Evolutionary conservation across 1,140 invertebrate species (phyloP).

Genomic region (Triops cancriformis): DNA sequence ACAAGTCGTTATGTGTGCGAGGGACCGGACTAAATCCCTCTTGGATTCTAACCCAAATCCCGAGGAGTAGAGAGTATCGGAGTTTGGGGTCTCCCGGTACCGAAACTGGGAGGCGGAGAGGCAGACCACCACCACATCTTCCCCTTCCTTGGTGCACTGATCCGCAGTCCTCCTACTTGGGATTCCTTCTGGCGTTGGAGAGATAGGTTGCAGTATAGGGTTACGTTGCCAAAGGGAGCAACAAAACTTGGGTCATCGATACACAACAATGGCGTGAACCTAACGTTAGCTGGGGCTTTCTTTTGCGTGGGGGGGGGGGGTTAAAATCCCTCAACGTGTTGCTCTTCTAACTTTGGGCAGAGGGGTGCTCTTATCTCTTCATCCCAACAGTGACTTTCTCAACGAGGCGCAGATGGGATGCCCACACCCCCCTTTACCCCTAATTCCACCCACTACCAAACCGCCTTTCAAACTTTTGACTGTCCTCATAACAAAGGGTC

Average conservation of each 20-base stretch:
- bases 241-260: too few species aligned
- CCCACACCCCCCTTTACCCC: not conserved
- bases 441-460: too few species aligned
- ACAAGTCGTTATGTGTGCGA: not conserved
- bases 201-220: too few species aligned
- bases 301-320: too few species aligned
- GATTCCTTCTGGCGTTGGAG: too few species aligned
- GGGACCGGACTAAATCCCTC: not conserved
- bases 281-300: not conserved
- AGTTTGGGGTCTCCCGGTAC: too few species aligned
- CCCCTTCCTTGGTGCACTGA: too few species aligned
- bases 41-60: not conserved
- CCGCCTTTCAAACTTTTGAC: not conserved
- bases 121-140: too few species aligned
- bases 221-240: too few species aligned
- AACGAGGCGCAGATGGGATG: not conserved
- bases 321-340: not conserved
- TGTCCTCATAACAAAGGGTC: not conserved
- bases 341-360: not conserved
- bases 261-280: not conserved
- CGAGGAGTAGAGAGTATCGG: not conserved
- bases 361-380: not conserved
- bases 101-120: too few species aligned
- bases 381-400: not conserved
- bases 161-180: too few species aligned